Conservation (phyloP, 2,113 vertebrate species). For the Apistogramma diplotaenia region DNA sequence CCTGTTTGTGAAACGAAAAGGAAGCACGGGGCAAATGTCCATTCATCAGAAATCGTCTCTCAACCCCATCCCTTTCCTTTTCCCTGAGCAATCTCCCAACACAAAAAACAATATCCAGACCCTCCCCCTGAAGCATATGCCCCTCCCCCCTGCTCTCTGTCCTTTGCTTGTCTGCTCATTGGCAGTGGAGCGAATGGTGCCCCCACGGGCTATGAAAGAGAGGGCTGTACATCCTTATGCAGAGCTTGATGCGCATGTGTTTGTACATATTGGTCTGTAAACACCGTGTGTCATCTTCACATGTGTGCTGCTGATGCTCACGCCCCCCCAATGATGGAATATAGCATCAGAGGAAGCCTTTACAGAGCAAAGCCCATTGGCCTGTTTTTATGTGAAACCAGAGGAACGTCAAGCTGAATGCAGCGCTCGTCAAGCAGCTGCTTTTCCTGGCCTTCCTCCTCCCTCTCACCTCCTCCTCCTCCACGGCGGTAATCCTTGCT, state of each 20-base stretch:
- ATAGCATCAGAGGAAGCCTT: slow-evolving; percentile 21
- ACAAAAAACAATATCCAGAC: slow-evolving; percentile 28
- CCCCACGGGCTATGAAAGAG: slow-evolving; percentile 27
- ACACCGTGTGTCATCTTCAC: slow-evolving; percentile 32
- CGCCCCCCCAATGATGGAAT: slow-evolving; percentile 14
- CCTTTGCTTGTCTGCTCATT: slow-evolving; percentile 52
- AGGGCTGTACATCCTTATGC: slow-evolving; percentile 34
- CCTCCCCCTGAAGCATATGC: slow-evolving; percentile 44
- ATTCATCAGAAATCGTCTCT: slow-evolving; percentile 58
- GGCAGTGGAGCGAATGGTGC: slow-evolving; percentile 34
- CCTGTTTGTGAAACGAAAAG: slow-evolving; percentile 27
- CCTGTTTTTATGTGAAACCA: slow-evolving; percentile 30
- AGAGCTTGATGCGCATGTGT: slow-evolving; percentile 45
- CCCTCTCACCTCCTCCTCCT: slow-evolving; percentile 31
- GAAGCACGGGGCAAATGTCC: slow-evolving; percentile 52
- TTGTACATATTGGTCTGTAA: slow-evolving; percentile 37
- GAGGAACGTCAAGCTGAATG: slow-evolving; percentile 50
- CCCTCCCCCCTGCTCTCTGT: slow-evolving; percentile 52
- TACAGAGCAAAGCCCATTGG: slow-evolving; percentile 20
- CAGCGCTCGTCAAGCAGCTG: slow-evolving; percentile 27
- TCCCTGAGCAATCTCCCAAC: not conserved
- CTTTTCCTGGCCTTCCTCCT: slow-evolving; percentile 48
- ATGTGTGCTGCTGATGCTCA: slow-evolving; percentile 5
- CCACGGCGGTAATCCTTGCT: slow-evolving; percentile 69
- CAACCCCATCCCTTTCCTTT: slow-evolving; percentile 29